Percentiles rank a stretch among this genome's conserved stretches.
phyloP scores from a whole-genome alignment of 2,797 vertebrate genomes.

The Notolepis coatsorum region DNA sequence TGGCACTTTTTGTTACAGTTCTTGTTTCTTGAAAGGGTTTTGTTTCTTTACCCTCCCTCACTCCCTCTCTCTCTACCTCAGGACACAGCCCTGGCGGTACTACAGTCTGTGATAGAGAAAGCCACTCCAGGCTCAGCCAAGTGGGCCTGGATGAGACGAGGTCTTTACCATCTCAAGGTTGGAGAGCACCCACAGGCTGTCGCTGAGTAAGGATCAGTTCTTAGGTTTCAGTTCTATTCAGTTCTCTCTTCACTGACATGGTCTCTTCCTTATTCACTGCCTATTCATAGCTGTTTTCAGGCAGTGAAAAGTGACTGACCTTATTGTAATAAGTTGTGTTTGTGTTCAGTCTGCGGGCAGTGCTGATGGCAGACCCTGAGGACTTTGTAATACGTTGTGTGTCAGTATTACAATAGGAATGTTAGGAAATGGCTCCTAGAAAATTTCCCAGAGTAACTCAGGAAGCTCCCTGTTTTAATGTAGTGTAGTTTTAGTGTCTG shows the following conservation, averaged over 20 bases:
- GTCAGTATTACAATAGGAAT: too few species aligned
- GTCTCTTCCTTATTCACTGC: background rate
- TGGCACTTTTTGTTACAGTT: too few species aligned
- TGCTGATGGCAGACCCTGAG: slow-evolving; percentile 93
- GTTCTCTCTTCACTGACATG: background rate
- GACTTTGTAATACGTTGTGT: too few species aligned
- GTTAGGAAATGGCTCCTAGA: too few species aligned
- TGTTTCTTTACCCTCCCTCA: background rate
- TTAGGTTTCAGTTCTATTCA: background rate
- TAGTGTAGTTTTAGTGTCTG: too few species aligned
- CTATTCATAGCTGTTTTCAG: background rate
- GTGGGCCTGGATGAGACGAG: slow-evolving; percentile 97
- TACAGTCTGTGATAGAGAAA: slow-evolving; percentile 89
- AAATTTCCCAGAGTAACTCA: too few species aligned
- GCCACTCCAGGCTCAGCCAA: slow-evolving; percentile 91
- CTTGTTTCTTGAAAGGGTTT: background rate
- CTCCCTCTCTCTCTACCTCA: slow-evolving; percentile 52
- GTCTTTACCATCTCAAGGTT: slow-evolving; percentile 90
- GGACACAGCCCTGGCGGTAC: slow-evolving; percentile 88
- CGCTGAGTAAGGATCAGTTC: slow-evolving; percentile 86
- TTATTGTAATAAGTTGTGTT: background rate
- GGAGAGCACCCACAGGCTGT: slow-evolving; percentile 89
- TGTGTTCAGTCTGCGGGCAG: slow-evolving; percentile 87
- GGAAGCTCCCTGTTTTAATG: too few species aligned
- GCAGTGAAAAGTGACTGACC: too few species aligned